phyloP scores from a whole-genome alignment of 2,113 vertebrate species.

The Elanoides forficatus region DNA sequence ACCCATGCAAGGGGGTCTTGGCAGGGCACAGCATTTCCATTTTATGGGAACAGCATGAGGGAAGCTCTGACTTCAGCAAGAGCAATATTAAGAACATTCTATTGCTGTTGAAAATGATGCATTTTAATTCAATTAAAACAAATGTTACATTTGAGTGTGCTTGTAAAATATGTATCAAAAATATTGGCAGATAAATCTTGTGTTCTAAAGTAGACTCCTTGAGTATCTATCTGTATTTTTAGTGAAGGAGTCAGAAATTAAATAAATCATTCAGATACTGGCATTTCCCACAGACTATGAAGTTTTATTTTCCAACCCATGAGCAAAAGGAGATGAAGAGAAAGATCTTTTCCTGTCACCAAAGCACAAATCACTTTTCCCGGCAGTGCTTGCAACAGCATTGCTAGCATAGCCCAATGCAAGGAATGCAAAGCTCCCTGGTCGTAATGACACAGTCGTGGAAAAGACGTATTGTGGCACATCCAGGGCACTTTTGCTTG shows the following conservation, averaged over 20 bases:
- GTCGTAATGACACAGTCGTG: fast-evolving
- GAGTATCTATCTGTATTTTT: too few species aligned
- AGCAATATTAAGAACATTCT: not conserved
- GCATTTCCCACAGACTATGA: fast-evolving
- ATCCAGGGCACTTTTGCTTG: not conserved
- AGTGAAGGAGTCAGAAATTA: not conserved
- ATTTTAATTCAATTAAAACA: fast-evolving
- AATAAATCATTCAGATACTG: not conserved
- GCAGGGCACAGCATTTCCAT: fast-evolving
- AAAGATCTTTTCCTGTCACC: not conserved
- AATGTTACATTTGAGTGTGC: fast-evolving
- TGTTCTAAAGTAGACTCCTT: not conserved
- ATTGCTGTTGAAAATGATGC: fast-evolving
- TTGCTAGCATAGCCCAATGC: fast-evolving
- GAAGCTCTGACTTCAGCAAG: not conserved
- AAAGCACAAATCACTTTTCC: not conserved
- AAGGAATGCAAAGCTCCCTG: fast-evolving
- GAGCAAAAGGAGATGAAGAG: not conserved
- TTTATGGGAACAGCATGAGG: not conserved
- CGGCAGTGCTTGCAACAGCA: not conserved
- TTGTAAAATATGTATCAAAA: fast-evolving
- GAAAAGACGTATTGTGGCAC: fast-evolving
- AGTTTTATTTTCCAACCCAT: not conserved
- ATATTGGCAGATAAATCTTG: not conserved
- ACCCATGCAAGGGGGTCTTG: not conserved